Conservation (phyloP, 2,113 vertebrate species). For the Bothrops jararaca region DNA sequence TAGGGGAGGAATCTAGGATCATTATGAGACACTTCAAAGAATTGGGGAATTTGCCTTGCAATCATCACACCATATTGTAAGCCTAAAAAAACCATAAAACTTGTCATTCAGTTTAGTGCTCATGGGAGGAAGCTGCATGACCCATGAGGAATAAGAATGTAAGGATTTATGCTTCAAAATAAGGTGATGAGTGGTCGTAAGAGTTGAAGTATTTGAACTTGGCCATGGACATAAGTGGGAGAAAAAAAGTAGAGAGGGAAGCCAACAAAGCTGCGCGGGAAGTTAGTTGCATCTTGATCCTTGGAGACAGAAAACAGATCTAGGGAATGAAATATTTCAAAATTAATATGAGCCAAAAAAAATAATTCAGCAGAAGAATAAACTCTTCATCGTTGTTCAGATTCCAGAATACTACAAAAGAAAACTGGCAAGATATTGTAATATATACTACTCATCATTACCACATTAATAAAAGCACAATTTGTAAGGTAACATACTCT, state of each 20-base stretch:
- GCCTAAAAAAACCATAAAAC: background rate
- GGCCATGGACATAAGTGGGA: background rate
- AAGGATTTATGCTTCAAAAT: conserved; percentile 34
- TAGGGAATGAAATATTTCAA: conserved; percentile 40
- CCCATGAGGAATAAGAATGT: conserved; percentile 33
- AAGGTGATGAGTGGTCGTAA: conserved; percentile 3
- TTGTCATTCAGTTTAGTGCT: background rate
- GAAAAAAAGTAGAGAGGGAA: conserved; percentile 15
- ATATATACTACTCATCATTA: conserved; percentile 32
- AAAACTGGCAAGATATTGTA: conserved; percentile 23
- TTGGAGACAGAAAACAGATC: conserved; percentile 49
- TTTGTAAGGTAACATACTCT: conserved; percentile 42
- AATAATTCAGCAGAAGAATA: background rate
- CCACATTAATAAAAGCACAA: background rate
- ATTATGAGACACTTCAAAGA: background rate
- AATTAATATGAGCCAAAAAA: conserved; percentile 37
- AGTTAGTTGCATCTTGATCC: conserved; percentile 29
- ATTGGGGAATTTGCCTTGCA: background rate
- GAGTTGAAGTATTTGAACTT: conserved; percentile 47
- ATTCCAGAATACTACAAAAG: background rate
- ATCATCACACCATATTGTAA: background rate
- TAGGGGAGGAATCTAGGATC: background rate
- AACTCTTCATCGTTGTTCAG: background rate
- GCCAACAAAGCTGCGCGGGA: conserved; percentile 25
- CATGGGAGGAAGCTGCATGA: conserved; percentile 3